These are phyloP conservation scores for Centropus unirufus DNA, from an alignment of 2,113 vertebrate genomes.

Conservation along the genomic window DNA sequence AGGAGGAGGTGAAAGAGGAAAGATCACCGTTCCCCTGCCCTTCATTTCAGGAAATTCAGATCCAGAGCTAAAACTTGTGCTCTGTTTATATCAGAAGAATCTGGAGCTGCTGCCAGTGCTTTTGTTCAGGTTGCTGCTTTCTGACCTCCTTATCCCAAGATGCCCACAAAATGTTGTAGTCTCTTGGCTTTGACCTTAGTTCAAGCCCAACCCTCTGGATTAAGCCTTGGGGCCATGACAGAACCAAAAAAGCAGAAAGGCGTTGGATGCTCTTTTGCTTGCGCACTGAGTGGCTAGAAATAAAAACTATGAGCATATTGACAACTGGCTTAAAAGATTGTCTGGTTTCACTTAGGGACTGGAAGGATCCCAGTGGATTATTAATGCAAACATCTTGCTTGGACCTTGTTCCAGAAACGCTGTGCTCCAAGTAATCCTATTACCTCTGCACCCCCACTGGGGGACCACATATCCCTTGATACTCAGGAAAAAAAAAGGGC, in stretches of 20 bases:
- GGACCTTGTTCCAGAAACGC: background rate
- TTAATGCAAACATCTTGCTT: background rate
- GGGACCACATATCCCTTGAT: background rate
- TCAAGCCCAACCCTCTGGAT: background rate
- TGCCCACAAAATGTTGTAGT: background rate
- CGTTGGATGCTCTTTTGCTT: background rate
- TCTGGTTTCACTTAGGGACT: conserved; percentile 29
- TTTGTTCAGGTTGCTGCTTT: background rate
- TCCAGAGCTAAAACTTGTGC: background rate
- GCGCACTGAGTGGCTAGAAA: background rate
- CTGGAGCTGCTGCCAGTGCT: background rate
- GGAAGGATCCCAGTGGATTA: conserved; percentile 6
- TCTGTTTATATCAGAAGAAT: background rate
- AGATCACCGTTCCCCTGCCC: background rate
- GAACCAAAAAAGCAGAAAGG: background rate
- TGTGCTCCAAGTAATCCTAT: background rate
- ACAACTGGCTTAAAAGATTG: background rate
- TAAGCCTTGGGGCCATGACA: background rate
- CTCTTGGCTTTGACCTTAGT: background rate
- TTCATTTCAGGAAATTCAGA: background rate
- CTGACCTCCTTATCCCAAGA: background rate
- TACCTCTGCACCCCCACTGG: background rate
- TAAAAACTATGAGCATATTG: background rate
- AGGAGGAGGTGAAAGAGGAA: background rate
- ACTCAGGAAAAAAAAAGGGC: background rate